These are phyloP conservation scores for Brachionus angularis DNA, from an alignment of 1,140 invertebrate genomes.

Conservation along the genomic window DNA sequence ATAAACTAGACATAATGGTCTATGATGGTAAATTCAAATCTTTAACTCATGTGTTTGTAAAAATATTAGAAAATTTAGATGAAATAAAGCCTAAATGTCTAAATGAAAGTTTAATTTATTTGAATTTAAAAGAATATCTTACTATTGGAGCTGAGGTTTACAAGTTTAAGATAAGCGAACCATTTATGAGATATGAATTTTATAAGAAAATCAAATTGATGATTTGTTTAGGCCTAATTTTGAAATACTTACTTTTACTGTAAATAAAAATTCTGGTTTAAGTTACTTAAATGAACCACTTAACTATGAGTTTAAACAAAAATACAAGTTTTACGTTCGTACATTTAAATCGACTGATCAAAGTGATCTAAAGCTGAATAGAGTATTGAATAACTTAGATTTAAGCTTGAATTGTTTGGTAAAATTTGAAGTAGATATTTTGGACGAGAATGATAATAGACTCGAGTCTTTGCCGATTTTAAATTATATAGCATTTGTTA, in stretches of 20 bases:
- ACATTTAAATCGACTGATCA: background rate
- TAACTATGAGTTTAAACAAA: slow-evolving; percentile 6
- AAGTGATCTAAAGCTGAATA: background rate
- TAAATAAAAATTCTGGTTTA: background rate
- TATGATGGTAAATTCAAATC: slow-evolving; percentile 32
- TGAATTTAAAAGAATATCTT: background rate
- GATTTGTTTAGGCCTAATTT: too few relatives aligned
- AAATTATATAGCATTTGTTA: background rate
- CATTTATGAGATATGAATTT: background rate
- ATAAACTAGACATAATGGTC: background rate
- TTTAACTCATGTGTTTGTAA: background rate
- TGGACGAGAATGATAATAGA: slow-evolving; percentile 14
- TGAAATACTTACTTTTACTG: background rate
- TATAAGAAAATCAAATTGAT: too few relatives aligned
- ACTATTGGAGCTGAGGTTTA: background rate
- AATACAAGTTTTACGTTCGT: slow-evolving; percentile 12
- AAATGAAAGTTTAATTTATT: background rate
- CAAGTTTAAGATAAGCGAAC: background rate
- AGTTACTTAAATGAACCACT: background rate
- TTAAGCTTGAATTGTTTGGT: slow-evolving; percentile 3
- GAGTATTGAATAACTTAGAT: too few relatives aligned
- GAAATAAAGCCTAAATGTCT: slow-evolving; percentile 2
- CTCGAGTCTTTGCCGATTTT: background rate
- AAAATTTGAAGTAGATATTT: background rate
- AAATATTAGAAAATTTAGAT: slow-evolving; percentile 16